Conservation (phyloP, 2,888 invertebrate genomes). For the Erebia epiphron region DNA sequence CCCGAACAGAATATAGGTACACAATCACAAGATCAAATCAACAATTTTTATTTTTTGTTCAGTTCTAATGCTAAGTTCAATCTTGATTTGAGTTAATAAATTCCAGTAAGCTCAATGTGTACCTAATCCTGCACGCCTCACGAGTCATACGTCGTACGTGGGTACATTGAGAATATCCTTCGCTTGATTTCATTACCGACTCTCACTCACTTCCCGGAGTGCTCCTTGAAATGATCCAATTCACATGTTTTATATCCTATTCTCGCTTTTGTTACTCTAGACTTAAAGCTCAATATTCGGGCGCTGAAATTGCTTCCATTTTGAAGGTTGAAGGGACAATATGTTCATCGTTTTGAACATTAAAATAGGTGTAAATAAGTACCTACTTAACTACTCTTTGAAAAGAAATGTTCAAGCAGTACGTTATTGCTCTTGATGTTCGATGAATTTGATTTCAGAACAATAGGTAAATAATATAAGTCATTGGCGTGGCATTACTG, state of each 20-base stretch:
- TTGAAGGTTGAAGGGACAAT: slow-evolving; percentile 3
- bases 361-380: slow-evolving; percentile 40
- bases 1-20: no score
- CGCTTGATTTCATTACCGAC: slow-evolving; percentile 45
- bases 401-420: background rate
- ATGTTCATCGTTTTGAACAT: slow-evolving; percentile 43
- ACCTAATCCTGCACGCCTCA: background rate
- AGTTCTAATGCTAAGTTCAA: no score
- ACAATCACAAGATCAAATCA: no score
- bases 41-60: no score
- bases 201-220: slow-evolving; percentile 43
- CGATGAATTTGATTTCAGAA: background rate
- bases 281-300: background rate
- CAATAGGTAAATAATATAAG: no score
- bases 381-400: slow-evolving; percentile 5
- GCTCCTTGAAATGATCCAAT: slow-evolving; percentile 36
- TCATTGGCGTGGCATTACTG: no score
- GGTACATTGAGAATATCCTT: slow-evolving; percentile 34
- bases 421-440: background rate
- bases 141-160: slow-evolving; percentile 8
- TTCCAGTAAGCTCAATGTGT: slow-evolving; percentile 1
- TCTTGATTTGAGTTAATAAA: background rate
- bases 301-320: background rate
- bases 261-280: background rate
- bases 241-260: slow-evolving; percentile 25